Conservation (phyloP, 2,888 invertebrate species). For the Nemoura dubitans region DNA sequence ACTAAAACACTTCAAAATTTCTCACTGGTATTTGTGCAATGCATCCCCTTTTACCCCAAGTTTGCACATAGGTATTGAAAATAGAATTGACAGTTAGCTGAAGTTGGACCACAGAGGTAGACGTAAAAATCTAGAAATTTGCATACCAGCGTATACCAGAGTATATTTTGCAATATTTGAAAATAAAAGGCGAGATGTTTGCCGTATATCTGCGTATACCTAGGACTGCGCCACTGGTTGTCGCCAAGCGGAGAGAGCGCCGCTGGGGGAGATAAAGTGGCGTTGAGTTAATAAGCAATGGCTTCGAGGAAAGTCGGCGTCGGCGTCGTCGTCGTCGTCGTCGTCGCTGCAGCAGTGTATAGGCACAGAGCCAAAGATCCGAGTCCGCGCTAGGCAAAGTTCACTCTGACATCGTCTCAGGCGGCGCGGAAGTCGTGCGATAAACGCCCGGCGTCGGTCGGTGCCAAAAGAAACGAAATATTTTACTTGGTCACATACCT, state of each 20-base stretch:
- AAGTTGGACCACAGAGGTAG: too few relatives aligned
- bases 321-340: not conserved
- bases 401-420: not conserved
- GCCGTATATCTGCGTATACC: too few relatives aligned
- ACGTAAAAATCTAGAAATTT: too few relatives aligned
- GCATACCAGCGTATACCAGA: too few relatives aligned
- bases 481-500: conserved; percentile 2
- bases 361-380: not conserved
- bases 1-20: too few relatives aligned
- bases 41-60: too few relatives aligned
- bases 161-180: too few relatives aligned
- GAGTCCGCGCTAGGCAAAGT: not conserved
- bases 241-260: not conserved
- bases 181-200: too few relatives aligned
- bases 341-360: not conserved
- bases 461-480: conserved; percentile 12
- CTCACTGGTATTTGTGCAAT: too few relatives aligned
- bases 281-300: not conserved
- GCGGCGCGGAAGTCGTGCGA: not conserved
- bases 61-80: too few relatives aligned
- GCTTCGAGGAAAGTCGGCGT: not conserved
- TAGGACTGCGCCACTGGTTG: too few relatives aligned
- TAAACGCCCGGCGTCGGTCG: not conserved
- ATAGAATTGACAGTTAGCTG: too few relatives aligned
- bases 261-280: not conserved